These are phyloP conservation scores for Takifugu rubripes DNA, from an alignment of 2,797 vertebrate genomes.

Conservation along the genomic window DNA sequence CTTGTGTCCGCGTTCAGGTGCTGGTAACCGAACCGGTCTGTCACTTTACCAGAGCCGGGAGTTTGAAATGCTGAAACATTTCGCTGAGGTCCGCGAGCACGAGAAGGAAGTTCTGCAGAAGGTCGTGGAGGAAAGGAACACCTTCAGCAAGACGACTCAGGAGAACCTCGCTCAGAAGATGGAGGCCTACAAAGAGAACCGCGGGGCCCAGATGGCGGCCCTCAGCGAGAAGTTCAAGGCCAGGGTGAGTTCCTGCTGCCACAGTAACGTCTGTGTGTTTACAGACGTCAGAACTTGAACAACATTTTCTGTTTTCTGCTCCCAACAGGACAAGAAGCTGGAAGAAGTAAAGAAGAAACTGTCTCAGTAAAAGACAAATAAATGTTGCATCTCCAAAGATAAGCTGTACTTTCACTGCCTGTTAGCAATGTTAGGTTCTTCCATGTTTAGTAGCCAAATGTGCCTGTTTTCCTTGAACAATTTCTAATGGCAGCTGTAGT, in stretches of 20 bases:
- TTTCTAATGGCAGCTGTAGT: constrained; percentile 61
- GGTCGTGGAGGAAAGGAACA: constrained; percentile 91
- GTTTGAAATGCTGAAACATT: constrained; percentile 91
- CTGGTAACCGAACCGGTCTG: too few relatives aligned
- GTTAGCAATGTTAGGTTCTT: constrained; percentile 7
- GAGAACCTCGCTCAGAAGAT: constrained; percentile 95
- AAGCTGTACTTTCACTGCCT: constrained; percentile 46
- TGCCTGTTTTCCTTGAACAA: constrained; percentile 27
- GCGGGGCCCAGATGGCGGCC: constrained; percentile 89
- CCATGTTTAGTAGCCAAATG: constrained; percentile 2
- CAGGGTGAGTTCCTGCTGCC: constrained; percentile 72
- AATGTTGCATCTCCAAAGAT: constrained; percentile 66
- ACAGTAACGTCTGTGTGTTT: accelerated
- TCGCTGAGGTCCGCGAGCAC: constrained; percentile 93
- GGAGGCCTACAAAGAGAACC: constrained; percentile 96
- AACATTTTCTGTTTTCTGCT: background rate
- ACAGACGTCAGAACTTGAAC: too few relatives aligned
- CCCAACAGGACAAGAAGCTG: constrained; percentile 85
- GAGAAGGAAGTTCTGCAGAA: constrained; percentile 96
- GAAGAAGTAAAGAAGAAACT: constrained; percentile 87
- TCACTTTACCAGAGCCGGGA: constrained; percentile 81
- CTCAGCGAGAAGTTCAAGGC: constrained; percentile 94
- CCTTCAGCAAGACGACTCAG: constrained; percentile 96
- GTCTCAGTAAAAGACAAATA: constrained; percentile 9
- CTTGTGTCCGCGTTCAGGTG: too few relatives aligned